Evolutionary conservation across 1,140 invertebrate genomes (phyloP).

Genomic region (Lethrus apterus): DNA sequence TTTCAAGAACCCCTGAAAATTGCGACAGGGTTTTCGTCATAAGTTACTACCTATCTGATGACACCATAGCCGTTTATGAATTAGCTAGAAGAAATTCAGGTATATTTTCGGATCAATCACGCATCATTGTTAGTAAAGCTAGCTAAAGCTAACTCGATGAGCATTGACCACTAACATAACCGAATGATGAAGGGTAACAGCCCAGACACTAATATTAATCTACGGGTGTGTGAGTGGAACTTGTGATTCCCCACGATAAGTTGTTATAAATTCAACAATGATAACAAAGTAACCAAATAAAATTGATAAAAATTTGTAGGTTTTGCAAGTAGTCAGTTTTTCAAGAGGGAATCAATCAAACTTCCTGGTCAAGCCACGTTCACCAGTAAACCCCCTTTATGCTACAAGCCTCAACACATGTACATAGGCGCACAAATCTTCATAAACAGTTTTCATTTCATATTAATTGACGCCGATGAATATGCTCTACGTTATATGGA

Average conservation of each 20-base stretch:
- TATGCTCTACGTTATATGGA: slow-evolving; percentile 86
- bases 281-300: background rate
- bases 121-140: no score
- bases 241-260: background rate
- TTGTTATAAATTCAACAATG: slow-evolving; percentile 38
- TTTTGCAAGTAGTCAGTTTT: slow-evolving; percentile 58
- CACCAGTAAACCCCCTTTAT: slow-evolving; percentile 58
- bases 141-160: no score
- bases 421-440: slow-evolving; percentile 70
- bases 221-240: background rate
- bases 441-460: slow-evolving; percentile 70
- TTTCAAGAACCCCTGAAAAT: slow-evolving; percentile 63
- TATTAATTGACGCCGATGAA: slow-evolving; percentile 73
- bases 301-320: slow-evolving; percentile 16
- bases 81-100: slow-evolving; percentile 66
- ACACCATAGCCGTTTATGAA: slow-evolving; percentile 78
- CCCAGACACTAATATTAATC: no score
- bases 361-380: slow-evolving; percentile 67
- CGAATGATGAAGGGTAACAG: background rate
- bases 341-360: slow-evolving; percentile 58
- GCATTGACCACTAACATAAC: no score
- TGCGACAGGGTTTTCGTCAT: slow-evolving; percentile 68
- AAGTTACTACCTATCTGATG: slow-evolving; percentile 73
- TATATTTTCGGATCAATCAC: no score
- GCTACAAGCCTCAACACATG: slow-evolving; percentile 68